Evolutionary conservation across 2,797 vertebrate genomes (phyloP), one percentile per base, ranked within the genome.

Genomic region (Buphagus erythrorhynchus): DNA sequence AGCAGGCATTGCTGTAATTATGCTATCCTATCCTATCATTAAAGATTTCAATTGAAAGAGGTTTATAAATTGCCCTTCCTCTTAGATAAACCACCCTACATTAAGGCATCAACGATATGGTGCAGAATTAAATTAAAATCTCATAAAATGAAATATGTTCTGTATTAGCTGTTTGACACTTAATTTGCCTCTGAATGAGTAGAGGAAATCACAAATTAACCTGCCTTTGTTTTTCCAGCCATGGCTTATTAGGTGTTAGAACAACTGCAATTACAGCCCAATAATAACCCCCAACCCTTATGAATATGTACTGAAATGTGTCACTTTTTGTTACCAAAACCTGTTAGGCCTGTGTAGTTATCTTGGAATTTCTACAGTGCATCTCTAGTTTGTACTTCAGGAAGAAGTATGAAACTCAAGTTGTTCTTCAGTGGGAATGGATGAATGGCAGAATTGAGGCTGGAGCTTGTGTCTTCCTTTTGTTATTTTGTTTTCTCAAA

Each of bases 101-200:
- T 98, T 99, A 99, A 98, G 98, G 98, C 98, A 98, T 98, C 98
- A 97, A 98, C 94, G 96, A 98, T 99, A 99, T 98, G 98, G 99
- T 97, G 96, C 97, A 98, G 99, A 99, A 99, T 99, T 99, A 99
- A 99, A 99, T 99, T 99, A 99, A 99, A 99, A 99, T 99, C 99
- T 99, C 99, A 99, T 99, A 99, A 99, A 99, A 99, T 99, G 99
- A 99, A 99, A 99, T 99, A 99, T 99, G 99, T 98, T 98, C 98
- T 95, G 97, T 99, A 99, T 99, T 99, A 99, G 99, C 99, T 99
- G 98, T 98, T 99, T 99, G 99, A 99, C 99, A 99, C 99, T 99
- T 99, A 99, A 99, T 99, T 99, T 99, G 99, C 99, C 98, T 99
- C 98, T 98, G 99, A 99, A 99, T 99, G 99, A 99, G 99, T 98